phyloP scores from a whole-genome alignment of 2,797 vertebrate genomes.

The Phrynocephalus forsythii region DNA sequence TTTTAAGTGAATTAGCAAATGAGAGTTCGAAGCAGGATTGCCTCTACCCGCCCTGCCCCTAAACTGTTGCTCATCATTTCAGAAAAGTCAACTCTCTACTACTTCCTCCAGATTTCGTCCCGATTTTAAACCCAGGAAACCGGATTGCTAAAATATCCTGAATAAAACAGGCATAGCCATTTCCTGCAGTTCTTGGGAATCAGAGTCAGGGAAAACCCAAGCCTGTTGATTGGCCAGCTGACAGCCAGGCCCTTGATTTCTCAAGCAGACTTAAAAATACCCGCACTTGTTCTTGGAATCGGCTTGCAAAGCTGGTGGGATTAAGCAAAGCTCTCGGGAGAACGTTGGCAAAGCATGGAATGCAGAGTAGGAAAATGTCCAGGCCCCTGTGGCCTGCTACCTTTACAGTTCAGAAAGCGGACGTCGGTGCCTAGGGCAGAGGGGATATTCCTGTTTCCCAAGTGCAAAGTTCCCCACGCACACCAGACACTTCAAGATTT shows the following conservation, averaged over 20 bases:
- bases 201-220: not conserved
- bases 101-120: not conserved
- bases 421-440: not conserved
- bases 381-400: not conserved
- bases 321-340: constrained; percentile 23
- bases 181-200: constrained; percentile 4
- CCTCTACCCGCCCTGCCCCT: not conserved
- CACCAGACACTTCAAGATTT: not conserved
- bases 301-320: not conserved
- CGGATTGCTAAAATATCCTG: not conserved
- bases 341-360: not conserved
- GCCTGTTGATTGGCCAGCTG: not conserved
- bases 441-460: not conserved
- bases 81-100: not conserved
- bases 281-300: constrained; percentile 7
- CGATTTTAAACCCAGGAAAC: not conserved
- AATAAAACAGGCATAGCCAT: not conserved
- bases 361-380: too few species aligned
- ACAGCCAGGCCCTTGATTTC: constrained; percentile 5
- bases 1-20: not conserved
- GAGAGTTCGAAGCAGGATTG: not conserved
- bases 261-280: not conserved
- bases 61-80: not conserved
- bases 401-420: not conserved
- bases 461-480: not conserved